These are phyloP conservation scores for Tanypteryx hageni DNA, from an alignment of 2,888 invertebrate genomes.

Conservation along the genomic window DNA sequence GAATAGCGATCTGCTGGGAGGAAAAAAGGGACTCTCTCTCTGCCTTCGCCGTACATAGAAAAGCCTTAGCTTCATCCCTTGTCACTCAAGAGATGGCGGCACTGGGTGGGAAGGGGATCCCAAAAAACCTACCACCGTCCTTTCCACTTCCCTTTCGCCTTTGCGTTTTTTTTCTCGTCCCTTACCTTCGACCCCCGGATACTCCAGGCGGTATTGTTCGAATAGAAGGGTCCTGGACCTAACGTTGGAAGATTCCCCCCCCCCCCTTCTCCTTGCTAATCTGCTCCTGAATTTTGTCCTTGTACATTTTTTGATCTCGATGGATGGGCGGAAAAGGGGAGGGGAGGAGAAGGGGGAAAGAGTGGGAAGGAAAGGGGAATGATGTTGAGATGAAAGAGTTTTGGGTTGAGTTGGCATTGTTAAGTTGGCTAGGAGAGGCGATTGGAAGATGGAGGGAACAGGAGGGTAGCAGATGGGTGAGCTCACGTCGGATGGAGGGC, in stretches of 20 bases:
- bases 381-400: constrained; percentile 31
- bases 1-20: background rate
- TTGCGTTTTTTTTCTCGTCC: background rate
- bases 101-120: constrained; percentile 4
- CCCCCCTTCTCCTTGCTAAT: background rate
- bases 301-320: constrained; percentile 43
- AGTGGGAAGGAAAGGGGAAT: background rate
- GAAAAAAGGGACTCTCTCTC: constrained; percentile 5
- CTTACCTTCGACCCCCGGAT: background rate
- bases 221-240: constrained; percentile 40
- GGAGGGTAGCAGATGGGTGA: background rate
- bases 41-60: constrained; percentile 7
- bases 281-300: background rate
- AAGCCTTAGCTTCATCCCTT: constrained; percentile 39
- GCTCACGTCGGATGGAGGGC: background rate
- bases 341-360: background rate
- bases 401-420: constrained; percentile 56
- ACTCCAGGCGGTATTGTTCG: constrained; percentile 47
- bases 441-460: background rate
- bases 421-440: constrained; percentile 47
- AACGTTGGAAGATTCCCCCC: background rate
- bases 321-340: constrained; percentile 10
- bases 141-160: background rate
- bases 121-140: background rate
- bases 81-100: constrained; percentile 54